A percentile compares a stretch with the other conserved stretches of the same genome.
Conservation (phyloP, 2,113 vertebrate genomes). For the Smithornis capensis region DNA sequence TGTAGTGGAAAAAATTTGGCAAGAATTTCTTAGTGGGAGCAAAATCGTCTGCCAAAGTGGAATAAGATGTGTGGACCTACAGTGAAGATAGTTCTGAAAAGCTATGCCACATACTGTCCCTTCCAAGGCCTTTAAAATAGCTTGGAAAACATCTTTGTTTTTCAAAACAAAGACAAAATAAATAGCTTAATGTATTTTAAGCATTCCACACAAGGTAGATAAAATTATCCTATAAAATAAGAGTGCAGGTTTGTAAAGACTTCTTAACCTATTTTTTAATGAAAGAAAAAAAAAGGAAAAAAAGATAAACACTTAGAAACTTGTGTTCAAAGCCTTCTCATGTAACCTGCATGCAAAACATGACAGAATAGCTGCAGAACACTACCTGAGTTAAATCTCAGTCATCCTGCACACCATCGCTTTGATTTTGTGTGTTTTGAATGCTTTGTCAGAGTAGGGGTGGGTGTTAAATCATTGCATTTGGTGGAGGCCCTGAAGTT, state of each 20-base stretch:
- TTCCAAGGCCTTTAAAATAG: neutral
- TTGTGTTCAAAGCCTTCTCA: neutral
- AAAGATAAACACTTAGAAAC: neutral
- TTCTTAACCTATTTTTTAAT: neutral
- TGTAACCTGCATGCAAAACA: neutral
- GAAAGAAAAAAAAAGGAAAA: neutral
- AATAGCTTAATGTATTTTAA: neutral
- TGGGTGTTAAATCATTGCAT: neutral
- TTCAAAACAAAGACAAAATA: neutral
- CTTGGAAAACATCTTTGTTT: neutral
- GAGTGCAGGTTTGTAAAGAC: neutral
- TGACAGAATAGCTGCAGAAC: slow-evolving; percentile 6
- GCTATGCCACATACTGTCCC: neutral
- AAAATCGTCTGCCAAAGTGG: neutral
- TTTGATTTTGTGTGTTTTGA: neutral
- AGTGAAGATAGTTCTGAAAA: neutral
- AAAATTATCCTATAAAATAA: neutral
- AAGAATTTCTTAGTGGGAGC: neutral
- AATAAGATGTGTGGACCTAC: neutral
- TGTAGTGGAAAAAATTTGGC: neutral
- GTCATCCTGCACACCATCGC: neutral
- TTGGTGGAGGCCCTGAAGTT: neutral
- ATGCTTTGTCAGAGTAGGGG: neutral
- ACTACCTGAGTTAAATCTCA: neutral
- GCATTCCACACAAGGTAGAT: neutral